Evolutionary conservation across 2,888 invertebrate genomes (phyloP).

Genomic region (Parnassius orleans): DNA sequence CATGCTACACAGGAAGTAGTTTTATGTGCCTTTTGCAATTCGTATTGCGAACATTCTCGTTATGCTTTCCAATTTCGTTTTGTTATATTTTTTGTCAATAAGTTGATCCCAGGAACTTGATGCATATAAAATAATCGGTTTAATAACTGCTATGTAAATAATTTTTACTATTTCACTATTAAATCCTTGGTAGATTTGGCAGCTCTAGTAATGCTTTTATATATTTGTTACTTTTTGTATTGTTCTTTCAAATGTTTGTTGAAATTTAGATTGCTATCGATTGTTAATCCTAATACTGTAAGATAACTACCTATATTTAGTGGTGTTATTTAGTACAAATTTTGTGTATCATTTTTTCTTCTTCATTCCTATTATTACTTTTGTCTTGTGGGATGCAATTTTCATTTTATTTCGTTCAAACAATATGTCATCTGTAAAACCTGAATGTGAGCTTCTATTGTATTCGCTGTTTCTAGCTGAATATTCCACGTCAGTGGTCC

Average conservation of each 20-base stretch:
- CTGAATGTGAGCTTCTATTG: too few species aligned
- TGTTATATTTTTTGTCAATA: neutral
- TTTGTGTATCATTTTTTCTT: neutral
- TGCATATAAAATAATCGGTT: neutral
- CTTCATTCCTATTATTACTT: neutral
- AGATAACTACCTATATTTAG: neutral
- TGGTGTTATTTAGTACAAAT: too few species aligned
- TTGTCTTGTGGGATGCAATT: constrained; percentile 1
- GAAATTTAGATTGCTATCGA: neutral
- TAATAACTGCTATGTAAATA: neutral
- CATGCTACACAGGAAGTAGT: neutral
- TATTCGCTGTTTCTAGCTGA: too few species aligned
- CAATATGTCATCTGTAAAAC: too few species aligned
- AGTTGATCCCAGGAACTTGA: neutral
- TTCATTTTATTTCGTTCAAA: constrained; percentile 1
- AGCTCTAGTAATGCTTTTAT: neutral
- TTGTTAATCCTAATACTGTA: neutral
- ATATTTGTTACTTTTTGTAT: neutral
- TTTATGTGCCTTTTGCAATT: neutral
- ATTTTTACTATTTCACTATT: neutral
- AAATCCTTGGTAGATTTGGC: neutral
- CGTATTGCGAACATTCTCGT: constrained; percentile 4
- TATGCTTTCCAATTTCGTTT: neutral
- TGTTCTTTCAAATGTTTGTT: neutral
- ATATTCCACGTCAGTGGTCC: too few species aligned